Evolutionary conservation across 2,797 vertebrate species (phyloP).

Genomic region (Coendou prehensilis): DNA sequence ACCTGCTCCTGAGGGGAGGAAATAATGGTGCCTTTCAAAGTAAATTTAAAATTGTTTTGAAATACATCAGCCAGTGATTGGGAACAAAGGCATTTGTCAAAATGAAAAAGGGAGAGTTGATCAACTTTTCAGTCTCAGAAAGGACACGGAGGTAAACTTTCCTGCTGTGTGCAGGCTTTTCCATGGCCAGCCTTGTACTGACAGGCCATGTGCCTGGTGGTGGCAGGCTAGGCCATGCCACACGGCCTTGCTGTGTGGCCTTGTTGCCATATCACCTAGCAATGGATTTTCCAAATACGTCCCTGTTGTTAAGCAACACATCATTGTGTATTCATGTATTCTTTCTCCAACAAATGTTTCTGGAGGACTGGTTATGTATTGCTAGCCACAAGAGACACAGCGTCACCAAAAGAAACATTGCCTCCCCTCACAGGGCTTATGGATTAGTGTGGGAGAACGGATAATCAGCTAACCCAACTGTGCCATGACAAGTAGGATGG

Average conservation of each 20-base stretch:
- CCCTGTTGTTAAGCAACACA: background rate
- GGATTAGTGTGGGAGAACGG: background rate
- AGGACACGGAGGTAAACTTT: conserved; percentile 12
- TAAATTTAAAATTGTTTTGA: conserved; percentile 74
- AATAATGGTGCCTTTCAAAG: conserved; percentile 73
- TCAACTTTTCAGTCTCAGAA: conserved; percentile 53
- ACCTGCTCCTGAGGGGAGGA: background rate
- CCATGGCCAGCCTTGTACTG: background rate
- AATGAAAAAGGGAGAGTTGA: conserved; percentile 53
- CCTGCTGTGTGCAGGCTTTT: background rate
- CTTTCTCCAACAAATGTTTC: background rate
- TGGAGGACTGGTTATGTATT: background rate
- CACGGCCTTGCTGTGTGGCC: background rate
- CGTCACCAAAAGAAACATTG: background rate
- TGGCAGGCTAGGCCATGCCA: background rate
- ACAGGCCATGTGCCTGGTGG: background rate
- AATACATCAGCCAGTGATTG: conserved; percentile 64
- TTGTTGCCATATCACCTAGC: background rate
- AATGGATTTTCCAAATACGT: background rate
- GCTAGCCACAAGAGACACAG: background rate
- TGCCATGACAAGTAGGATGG: background rate
- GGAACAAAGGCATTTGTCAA: conserved; percentile 74
- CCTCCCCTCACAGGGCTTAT: background rate
- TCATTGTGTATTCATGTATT: background rate
- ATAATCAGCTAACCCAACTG: background rate